A percentile compares a stretch with the other conserved stretches of the same genome.
Evolutionary conservation across 2,888 invertebrate genomes (phyloP).

Genomic region (Crocallis elinguaria): DNA sequence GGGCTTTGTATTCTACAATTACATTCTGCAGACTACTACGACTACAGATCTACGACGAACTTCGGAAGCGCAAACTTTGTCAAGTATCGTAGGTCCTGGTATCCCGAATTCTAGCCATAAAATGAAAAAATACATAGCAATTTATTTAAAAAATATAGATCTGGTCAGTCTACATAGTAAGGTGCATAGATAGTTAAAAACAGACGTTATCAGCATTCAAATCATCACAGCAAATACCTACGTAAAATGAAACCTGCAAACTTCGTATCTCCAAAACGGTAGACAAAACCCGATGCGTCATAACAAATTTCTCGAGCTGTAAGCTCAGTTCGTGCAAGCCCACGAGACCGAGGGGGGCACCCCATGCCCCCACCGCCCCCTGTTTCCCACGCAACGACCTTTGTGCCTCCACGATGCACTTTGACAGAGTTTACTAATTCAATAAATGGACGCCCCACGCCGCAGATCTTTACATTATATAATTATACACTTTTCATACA

Average conservation of each 20-base stretch:
- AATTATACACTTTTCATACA: conserved; percentile 47
- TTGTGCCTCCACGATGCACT: conserved; percentile 83
- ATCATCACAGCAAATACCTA: conserved; percentile 12
- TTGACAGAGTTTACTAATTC: conserved; percentile 84
- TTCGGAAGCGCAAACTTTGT: too few relatives aligned
- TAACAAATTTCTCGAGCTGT: conserved; percentile 81
- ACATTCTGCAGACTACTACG: too few relatives aligned
- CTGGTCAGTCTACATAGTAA: too few relatives aligned
- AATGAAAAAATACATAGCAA: too few relatives aligned
- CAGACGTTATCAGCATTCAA: background rate
- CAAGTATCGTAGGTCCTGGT: too few relatives aligned
- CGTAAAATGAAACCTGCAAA: conserved; percentile 18
- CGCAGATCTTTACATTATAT: conserved; percentile 63
- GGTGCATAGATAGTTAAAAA: too few relatives aligned
- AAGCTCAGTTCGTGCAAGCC: conserved; percentile 73
- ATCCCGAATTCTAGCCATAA: too few relatives aligned
- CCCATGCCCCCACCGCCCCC: conserved; percentile 56
- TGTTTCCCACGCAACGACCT: conserved; percentile 83
- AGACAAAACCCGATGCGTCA: conserved; percentile 79
- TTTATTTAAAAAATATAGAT: too few relatives aligned
- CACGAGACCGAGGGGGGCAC: conserved; percentile 57
- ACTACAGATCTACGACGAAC: too few relatives aligned
- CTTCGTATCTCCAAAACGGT: conserved; percentile 52
- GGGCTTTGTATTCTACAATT: too few relatives aligned
- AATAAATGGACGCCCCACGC: conserved; percentile 78